Evolutionary conservation across 2,797 vertebrate species (phyloP).

Genomic region (Lepilemur septentrionalis): DNA sequence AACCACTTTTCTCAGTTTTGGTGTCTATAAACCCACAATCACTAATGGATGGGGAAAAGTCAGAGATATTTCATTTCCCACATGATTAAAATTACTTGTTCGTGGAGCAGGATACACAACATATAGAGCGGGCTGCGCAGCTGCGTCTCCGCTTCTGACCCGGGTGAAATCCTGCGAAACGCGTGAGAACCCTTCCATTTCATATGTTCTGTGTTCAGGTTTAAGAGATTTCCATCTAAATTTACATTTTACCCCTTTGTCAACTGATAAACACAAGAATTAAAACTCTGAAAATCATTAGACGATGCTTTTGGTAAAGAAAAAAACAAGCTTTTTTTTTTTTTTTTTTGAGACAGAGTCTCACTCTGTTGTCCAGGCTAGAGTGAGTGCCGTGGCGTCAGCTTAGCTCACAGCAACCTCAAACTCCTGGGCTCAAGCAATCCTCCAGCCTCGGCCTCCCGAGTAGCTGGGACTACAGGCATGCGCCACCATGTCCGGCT

Average conservation of each 20-base stretch:
- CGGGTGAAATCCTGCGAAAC: background rate
- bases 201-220: background rate
- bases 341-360: too few species aligned
- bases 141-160: background rate
- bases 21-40: background rate
- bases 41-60: background rate
- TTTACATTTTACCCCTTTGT: background rate
- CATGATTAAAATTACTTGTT: background rate
- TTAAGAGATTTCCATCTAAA: background rate
- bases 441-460: too few species aligned
- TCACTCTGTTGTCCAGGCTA: too few species aligned
- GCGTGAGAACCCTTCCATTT: background rate
- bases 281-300: constrained; percentile 26
- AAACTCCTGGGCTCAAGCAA: too few species aligned
- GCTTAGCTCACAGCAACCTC: too few species aligned
- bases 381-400: too few species aligned
- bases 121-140: background rate
- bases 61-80: constrained; percentile 28
- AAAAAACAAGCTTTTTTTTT: background rate
- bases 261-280: background rate
- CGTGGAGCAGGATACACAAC: background rate
- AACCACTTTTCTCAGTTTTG: background rate
- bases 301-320: background rate
- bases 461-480: too few species aligned
- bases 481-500: too few species aligned